Percentiles rank a stretch among this genome's conserved stretches.
Evolutionary conservation across 2,113 vertebrate genomes (phyloP).

Genomic region (Apodemus speciosus): DNA sequence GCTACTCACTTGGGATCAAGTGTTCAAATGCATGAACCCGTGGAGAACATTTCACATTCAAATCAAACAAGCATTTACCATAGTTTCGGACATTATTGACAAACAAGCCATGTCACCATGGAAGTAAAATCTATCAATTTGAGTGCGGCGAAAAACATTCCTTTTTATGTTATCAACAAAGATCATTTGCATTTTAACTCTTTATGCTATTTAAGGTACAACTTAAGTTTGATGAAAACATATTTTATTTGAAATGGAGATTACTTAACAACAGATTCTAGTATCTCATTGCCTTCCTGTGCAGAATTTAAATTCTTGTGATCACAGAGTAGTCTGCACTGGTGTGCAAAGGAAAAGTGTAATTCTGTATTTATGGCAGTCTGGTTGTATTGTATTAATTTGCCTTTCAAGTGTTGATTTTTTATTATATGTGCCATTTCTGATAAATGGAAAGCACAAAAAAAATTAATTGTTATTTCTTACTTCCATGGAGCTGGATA

Average conservation of each 20-base stretch:
- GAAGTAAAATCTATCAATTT: neutral
- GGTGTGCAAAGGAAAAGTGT: constrained; percentile 59
- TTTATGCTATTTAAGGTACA: neutral
- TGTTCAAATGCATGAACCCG: neutral
- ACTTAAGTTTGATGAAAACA: neutral
- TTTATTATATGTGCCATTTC: constrained; percentile 71
- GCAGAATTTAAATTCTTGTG: constrained; percentile 3
- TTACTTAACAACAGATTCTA: neutral
- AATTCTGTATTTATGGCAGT: constrained; percentile 68
- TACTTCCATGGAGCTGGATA: neutral
- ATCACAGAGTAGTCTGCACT: neutral
- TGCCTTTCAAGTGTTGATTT: constrained; percentile 61
- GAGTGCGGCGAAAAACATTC: neutral
- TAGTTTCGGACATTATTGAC: neutral
- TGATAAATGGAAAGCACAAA: constrained; percentile 55
- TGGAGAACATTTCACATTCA: neutral
- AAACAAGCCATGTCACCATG: neutral
- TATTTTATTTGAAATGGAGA: neutral
- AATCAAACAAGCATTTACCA: neutral
- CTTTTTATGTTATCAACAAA: neutral
- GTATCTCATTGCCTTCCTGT: neutral
- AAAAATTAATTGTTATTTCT: constrained; percentile 49
- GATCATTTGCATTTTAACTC: neutral
- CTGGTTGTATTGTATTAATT: constrained; percentile 77
- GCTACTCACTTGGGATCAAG: neutral